phyloP scores from a whole-genome alignment of 2,888 invertebrate genomes.

The Drosophila kambysellisi region DNA sequence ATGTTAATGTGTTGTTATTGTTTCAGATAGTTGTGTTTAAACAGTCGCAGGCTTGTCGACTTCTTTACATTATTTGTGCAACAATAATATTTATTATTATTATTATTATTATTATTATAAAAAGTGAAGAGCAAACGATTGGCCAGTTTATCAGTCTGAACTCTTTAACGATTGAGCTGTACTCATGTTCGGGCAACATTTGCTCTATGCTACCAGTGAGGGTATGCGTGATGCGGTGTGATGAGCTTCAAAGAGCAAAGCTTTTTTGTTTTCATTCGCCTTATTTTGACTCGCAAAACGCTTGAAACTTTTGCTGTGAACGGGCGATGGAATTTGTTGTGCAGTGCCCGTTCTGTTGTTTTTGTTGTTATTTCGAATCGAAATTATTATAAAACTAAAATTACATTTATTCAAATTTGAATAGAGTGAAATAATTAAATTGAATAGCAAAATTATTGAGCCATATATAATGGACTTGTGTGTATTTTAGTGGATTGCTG shows the following conservation, averaged over 20 bases:
- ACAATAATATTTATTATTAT: neutral
- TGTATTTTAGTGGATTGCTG: neutral
- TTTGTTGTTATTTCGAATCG: conserved; percentile 14
- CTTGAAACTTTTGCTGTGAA: conserved; percentile 39
- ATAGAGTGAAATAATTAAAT: neutral
- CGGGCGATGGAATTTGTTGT: conserved; percentile 21
- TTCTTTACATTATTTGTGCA: conserved; percentile 16
- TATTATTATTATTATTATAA: too few species aligned
- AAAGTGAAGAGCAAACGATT: neutral
- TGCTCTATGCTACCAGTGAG: neutral
- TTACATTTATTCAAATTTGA: neutral
- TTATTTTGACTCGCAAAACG: conserved; percentile 37
- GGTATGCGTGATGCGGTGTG: conserved; percentile 26
- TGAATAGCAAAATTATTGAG: neutral
- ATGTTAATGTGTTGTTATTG: conserved; percentile 29
- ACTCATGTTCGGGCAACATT: neutral
- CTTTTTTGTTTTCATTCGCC: conserved; percentile 39
- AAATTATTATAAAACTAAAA: conserved; percentile 20
- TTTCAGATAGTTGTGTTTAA: neutral
- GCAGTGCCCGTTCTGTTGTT: conserved; percentile 12
- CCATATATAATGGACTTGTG: neutral
- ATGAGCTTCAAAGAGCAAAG: neutral
- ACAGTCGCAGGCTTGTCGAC: conserved; percentile 22
- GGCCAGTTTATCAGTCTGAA: conserved; percentile 1
- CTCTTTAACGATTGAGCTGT: neutral